Evolutionary conservation across 2,797 vertebrate genomes (phyloP).

Genomic region (Periophthalmus magnuspinnatus): DNA sequence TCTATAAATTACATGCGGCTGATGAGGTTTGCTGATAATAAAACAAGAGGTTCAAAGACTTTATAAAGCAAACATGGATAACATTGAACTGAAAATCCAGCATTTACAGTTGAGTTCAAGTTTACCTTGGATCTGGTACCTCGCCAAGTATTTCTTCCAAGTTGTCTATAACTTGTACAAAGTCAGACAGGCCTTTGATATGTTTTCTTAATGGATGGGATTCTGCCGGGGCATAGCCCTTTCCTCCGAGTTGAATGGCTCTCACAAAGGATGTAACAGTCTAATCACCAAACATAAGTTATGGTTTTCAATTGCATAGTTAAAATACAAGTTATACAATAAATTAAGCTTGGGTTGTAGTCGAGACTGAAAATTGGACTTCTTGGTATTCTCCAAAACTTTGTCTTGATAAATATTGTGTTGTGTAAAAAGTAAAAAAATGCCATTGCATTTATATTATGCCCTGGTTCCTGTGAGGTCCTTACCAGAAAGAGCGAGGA

Average conservation of each 20-base stretch:
- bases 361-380: neutral
- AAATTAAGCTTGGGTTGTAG: neutral
- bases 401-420: neutral
- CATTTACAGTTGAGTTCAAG: neutral
- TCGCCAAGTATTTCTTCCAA: conserved; percentile 91
- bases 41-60: no score
- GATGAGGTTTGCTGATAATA: no score
- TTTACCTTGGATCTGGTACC: conserved; percentile 85
- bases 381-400: neutral
- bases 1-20: no score
- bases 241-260: conserved; percentile 89
- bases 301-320: neutral
- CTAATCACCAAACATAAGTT: conserved; percentile 61
- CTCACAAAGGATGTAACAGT: conserved; percentile 90
- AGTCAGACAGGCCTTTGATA: conserved; percentile 85
- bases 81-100: neutral
- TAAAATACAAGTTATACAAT: neutral
- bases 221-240: conserved; percentile 84
- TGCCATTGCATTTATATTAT: conserved; percentile 15
- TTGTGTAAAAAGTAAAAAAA: neutral
- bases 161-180: conserved; percentile 89
- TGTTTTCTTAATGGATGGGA: conserved; percentile 87
- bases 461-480: neutral
- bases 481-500: conserved; percentile 91
- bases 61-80: no score